Percentiles rank a stretch among this genome's conserved stretches.
Conservation (phyloP, 2,113 vertebrate species). For the Aplodontia rufa region DNA sequence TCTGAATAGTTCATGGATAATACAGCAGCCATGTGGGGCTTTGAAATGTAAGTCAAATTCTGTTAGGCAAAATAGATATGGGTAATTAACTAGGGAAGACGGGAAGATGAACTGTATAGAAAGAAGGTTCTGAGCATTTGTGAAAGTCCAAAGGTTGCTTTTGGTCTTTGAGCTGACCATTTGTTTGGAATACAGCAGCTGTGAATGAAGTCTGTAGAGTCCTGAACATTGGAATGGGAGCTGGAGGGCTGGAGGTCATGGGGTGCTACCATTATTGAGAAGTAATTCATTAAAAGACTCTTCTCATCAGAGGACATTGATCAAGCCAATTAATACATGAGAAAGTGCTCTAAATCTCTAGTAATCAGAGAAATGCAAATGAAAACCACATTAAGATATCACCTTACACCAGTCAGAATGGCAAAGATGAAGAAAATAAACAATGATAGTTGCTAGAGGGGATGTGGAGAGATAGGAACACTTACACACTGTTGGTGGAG, state of each 20-base stretch:
- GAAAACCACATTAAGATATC: too few relatives aligned
- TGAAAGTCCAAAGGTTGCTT: background rate
- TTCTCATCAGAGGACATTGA: too few relatives aligned
- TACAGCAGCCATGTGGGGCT: background rate
- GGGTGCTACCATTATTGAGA: background rate
- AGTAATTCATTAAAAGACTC: background rate
- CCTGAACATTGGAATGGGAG: background rate
- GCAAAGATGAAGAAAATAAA: too few relatives aligned
- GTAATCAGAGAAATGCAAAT: too few relatives aligned
- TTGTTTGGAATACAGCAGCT: background rate
- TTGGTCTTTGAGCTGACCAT: background rate
- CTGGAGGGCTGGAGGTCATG: background rate
- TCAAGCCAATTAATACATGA: too few relatives aligned
- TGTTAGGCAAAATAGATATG: background rate
- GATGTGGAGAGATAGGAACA: too few relatives aligned
- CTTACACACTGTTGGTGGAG: too few relatives aligned
- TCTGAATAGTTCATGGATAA: background rate
- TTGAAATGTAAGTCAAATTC: background rate
- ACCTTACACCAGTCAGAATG: too few relatives aligned
- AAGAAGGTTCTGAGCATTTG: background rate
- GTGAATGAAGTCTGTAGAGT: accelerated
- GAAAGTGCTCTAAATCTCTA: too few relatives aligned
- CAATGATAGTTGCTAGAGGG: too few relatives aligned
- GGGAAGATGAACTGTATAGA: background rate
- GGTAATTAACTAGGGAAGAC: background rate